Conservation (phyloP, 2,888 invertebrate species). For the Dryomyza anilis region DNA sequence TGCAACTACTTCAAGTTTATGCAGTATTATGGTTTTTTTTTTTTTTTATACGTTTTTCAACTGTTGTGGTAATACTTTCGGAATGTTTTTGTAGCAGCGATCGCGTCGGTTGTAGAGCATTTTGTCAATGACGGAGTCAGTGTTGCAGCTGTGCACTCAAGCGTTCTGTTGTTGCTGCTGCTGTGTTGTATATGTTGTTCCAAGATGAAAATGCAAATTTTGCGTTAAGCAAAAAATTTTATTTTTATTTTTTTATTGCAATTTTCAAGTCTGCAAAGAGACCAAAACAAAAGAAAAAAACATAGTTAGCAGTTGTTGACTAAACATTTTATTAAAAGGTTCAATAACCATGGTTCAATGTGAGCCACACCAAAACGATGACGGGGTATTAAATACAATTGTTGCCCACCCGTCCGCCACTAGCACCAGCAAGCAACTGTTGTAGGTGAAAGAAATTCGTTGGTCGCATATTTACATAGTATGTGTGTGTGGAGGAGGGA, state of each 20-base stretch:
- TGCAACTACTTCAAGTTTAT: too few relatives aligned
- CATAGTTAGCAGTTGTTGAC: slow-evolving; percentile 22
- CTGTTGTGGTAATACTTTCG: slow-evolving; percentile 17
- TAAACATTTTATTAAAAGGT: slow-evolving; percentile 17
- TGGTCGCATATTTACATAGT: too few relatives aligned
- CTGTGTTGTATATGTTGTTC: slow-evolving; percentile 32
- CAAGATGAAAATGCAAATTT: slow-evolving; percentile 54
- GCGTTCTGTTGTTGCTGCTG: slow-evolving; percentile 40
- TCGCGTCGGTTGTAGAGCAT: slow-evolving; percentile 26
- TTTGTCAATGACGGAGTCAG: slow-evolving; percentile 29
- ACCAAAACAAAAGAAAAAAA: slow-evolving; percentile 30
- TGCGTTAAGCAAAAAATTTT: slow-evolving; percentile 22
- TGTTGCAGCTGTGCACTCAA: slow-evolving; percentile 42
- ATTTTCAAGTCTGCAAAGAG: slow-evolving; percentile 44
- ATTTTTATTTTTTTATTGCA: slow-evolving; percentile 1
- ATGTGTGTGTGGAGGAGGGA: too few relatives aligned
- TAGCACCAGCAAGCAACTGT: too few relatives aligned
- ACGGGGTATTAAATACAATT: too few relatives aligned
- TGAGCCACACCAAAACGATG: too few relatives aligned
- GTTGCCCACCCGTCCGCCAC: too few relatives aligned
- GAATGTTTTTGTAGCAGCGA: slow-evolving; percentile 18
- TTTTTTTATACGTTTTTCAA: slow-evolving; percentile 8
- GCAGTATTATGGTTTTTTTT: not conserved
- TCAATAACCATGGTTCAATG: slow-evolving; percentile 10
- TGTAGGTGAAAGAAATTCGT: too few relatives aligned